Evolutionary conservation across 2,797 vertebrate genomes (phyloP), one percentile per base, ranked within the genome.

Genomic region (Propithecus perrieri): DNA sequence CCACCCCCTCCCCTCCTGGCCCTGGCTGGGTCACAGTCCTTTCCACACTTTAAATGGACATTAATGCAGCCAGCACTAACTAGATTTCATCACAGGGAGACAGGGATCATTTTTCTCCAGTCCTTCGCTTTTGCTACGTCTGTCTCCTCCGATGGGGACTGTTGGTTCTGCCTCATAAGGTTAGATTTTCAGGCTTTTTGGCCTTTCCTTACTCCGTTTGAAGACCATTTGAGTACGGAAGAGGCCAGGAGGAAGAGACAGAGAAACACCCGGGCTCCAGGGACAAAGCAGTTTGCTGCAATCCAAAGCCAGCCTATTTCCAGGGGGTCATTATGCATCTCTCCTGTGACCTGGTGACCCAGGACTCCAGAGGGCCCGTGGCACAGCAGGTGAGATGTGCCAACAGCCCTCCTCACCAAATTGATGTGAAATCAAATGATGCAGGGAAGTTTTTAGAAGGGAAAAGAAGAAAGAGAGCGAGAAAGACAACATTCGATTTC

Each of bases 341-440:
- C 89, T 96, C 89, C 76, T 65, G 95, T 97, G 97, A 97, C 98
- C 92, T 98, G 97, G 96, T 95, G 95, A 97, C 97, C 95, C 92
- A 87, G 92, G 96, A 97, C 87, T 89, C 97, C 59, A 33, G 93
- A 96, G 92, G 43, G 96, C 97, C 97, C 93, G 41, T 93, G 95
- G 35, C 65, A 92, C 96, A 97, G 91, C 97, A 97, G 97, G 92
- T 74, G 30, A 95, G 81, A 95, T 95, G 75, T 71, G 90, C 96
- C 91, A 98, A 97, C 94, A 97, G 97, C 94, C 95, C 96, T 97
- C 97, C 96, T 97, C 94, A 95, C 97, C 98, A 97, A 98, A 97
- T 96, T 96, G 98, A 97, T 94, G 97, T 97, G 97, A 98, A 97
- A 98, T 97, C 96, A 97, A 98, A 97, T 88, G 97, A 98, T 53